A percentile compares a stretch with the other conserved stretches of the same genome.
Evolutionary conservation across 2,113 vertebrate species (phyloP).

Genomic region (Centropus unirufus): DNA sequence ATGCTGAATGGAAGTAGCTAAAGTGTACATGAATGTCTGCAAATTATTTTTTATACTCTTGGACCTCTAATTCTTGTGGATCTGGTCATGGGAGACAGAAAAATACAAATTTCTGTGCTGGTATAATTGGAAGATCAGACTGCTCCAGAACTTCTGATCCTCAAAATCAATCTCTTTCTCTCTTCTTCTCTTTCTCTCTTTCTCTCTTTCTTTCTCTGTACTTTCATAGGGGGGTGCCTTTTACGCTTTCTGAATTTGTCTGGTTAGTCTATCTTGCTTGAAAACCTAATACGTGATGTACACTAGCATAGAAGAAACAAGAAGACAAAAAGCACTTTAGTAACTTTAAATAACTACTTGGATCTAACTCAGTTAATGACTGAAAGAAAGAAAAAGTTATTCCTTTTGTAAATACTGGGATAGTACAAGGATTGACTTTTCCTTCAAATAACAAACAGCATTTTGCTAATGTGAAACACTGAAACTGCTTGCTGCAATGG

Average conservation of each 20-base stretch:
- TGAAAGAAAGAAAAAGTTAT: conserved; percentile 6
- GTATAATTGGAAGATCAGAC: not conserved
- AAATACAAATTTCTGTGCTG: not conserved
- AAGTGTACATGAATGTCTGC: not conserved
- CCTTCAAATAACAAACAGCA: not conserved
- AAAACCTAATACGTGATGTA: not conserved
- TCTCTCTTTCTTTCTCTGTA: not conserved
- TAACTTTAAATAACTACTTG: not conserved
- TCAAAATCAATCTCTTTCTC: not conserved
- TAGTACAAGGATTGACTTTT: not conserved
- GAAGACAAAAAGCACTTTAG: not conserved
- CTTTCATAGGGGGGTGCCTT: not conserved
- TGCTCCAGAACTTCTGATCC: not conserved
- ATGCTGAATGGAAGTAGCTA: not conserved
- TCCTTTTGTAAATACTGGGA: not conserved
- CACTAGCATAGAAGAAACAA: not conserved
- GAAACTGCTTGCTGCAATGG: not conserved
- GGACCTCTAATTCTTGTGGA: not conserved
- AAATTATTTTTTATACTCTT: not conserved
- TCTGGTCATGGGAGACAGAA: not conserved
- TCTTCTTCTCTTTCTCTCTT: not conserved
- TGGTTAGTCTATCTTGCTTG: not conserved
- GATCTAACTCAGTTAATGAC: not conserved
- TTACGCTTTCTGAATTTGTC: not conserved
- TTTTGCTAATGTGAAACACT: conserved; percentile 19